Percentiles rank a stretch among this genome's conserved stretches.
Evolutionary conservation across 2,888 invertebrate genomes (phyloP).

Genomic region (Siphonodentalium dalli): DNA sequence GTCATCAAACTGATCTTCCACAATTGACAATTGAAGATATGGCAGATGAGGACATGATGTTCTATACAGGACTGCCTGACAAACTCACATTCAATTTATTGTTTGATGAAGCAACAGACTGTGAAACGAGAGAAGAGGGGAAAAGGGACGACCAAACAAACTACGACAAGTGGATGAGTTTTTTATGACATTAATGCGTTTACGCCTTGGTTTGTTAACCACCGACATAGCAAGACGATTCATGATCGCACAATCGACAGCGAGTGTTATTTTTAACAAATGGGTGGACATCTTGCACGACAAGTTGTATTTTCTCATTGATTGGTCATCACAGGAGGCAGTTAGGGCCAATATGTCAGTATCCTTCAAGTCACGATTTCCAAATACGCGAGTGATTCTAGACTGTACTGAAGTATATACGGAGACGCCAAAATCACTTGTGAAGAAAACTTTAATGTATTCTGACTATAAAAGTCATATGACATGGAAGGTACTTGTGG

Average conservation of each 20-base stretch:
- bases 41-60: no score
- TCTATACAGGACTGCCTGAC: no score
- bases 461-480: slow-evolving; percentile 25
- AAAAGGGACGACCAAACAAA: slow-evolving; percentile 11
- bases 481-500: slow-evolving; percentile 25
- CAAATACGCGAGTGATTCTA: slow-evolving; percentile 24
- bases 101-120: no score
- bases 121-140: neutral
- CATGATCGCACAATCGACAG: slow-evolving; percentile 12
- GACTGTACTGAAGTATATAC: slow-evolving; percentile 34
- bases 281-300: slow-evolving; percentile 11
- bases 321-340: slow-evolving; percentile 13
- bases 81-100: no score
- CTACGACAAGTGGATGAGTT: slow-evolving; percentile 20
- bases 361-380: slow-evolving; percentile 20
- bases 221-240: slow-evolving; percentile 20
- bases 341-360: slow-evolving; percentile 17
- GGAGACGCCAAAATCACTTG: slow-evolving; percentile 21
- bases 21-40: no score
- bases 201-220: slow-evolving; percentile 19
- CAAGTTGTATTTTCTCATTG: slow-evolving; percentile 8
- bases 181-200: slow-evolving; percentile 16
- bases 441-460: slow-evolving; percentile 17
- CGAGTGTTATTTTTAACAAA: neutral
- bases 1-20: no score